Base-by-base conservation (phyloP, 2,113 vertebrate species). In the Arothron firmamentum region DNA sequence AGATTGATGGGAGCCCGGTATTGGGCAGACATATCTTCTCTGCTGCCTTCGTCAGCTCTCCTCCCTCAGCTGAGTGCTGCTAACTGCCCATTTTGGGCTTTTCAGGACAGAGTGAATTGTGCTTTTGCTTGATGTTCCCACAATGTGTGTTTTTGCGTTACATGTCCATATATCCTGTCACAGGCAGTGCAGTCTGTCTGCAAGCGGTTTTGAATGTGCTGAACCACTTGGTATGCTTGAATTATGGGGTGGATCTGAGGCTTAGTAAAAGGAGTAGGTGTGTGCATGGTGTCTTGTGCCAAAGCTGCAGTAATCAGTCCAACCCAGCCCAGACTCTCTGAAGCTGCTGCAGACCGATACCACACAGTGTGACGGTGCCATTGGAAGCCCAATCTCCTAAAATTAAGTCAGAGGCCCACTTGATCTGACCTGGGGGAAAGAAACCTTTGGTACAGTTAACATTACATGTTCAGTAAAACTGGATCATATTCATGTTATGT, bases 71-170 rank as follows among this genome's bases (percentile, higher is more conserved):
- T 5, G 11, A 61, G 60, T 56, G 16, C 41, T 23, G 53, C 72
- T 87, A 75, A 84, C 66, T 21, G 25, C 51, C 56, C 69, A 45
- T 71, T 70, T 83, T 78, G 77, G 45, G 75, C 75, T 78, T 70
- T 62, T 62, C 80, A 84, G 81, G 75, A 83, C 61, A 69, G 51
- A 31, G 69, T 76, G 62, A 58, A 48, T 76, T 74, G 61, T 74
- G 54, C 57, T 0, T 62, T 53, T 60, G 16, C 10, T 38, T 38
- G 11, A 9, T 38, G 34, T 38, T 11, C 10, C 34, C 34, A 38
- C 34, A 38, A 1, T 38, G 1, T 38, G 34, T 38, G 34, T 38
- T 38, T 38, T 38, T 2, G 11, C 8, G 9, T 38, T 38, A 38
- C 34, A 38, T 38, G 34, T 38, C 34, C 34, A 38, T 38, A 10